Base-by-base conservation (phyloP, 2,113 vertebrate genomes). In the Caloenas nicobarica region DNA sequence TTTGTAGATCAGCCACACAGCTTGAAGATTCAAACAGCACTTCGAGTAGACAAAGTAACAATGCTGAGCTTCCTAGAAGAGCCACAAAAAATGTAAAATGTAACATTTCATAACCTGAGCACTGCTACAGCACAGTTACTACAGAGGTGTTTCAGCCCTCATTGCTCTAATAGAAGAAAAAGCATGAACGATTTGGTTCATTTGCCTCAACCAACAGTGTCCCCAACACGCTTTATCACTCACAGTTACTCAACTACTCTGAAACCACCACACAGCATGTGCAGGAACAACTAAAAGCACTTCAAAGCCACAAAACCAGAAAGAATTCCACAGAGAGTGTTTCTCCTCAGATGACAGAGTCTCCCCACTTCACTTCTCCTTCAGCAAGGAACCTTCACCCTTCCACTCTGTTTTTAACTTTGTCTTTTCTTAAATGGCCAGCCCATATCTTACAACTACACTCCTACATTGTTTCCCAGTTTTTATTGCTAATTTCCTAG, bases 141-240 rank as follows among this genome's bases (percentile, higher is more conserved):
- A 82, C 42, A 21, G 22, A n/a, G 26, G 16, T 3, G 16, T 31
- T 62, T 34, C 62, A 69, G 64, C 19, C 25, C 25, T 11, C 23
- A 2, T 4, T 16, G 10, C 72, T 42, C 31, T 19, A 46, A 53
- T 21, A 48, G 65, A 54, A 29, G 44, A 26, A 46, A 71, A 82
- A 7, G 3, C 25, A 33, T 0, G 1, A 71, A 51, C 50, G 54
- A 16, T 1, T 42, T 16, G 46, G 16, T 7, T 66, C 7, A 8
- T 50, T 25, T 54, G n/a, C 31, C n/a, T 50, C 64, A 60, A 25
- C 1, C 46, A 16, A 3, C 0, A 2, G 28, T 26, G 11, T 28
- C 22, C 8, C 28, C 29, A 44, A 9, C 2, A 1, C 1, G 5
- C 24, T 28, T 46, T 21, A 81, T 25, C 57, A 12, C 62, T 29